Percentiles rank a stretch among this genome's conserved stretches.
These are phyloP conservation scores for Apistogramma diplotaenia DNA, from an alignment of 2,113 vertebrate species.

Conservation along the genomic window DNA sequence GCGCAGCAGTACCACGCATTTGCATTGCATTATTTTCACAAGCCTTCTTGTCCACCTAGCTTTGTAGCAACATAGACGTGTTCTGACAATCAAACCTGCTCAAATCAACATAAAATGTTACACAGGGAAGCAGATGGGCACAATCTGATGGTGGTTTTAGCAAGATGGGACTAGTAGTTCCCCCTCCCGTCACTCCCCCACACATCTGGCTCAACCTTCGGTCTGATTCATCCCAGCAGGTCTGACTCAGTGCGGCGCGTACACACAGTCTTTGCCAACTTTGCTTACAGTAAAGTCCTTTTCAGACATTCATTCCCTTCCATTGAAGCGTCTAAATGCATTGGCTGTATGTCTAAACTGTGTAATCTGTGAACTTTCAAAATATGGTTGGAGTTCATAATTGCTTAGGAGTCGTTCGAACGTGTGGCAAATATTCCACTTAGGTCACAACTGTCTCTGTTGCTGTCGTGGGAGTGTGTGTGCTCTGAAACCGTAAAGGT, in stretches of 20 bases:
- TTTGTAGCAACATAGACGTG: neutral
- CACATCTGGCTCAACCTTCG: conserved; percentile 40
- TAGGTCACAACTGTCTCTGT: neutral
- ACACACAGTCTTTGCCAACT: neutral
- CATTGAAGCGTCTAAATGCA: neutral
- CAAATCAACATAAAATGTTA: neutral
- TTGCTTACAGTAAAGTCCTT: neutral
- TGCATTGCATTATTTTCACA: neutral
- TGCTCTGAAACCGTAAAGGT: neutral
- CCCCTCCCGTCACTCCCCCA: conserved; percentile 15
- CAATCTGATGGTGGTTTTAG: conserved; percentile 6
- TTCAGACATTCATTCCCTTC: neutral
- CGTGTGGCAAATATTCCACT: neutral
- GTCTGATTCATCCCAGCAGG: conserved; percentile 18
- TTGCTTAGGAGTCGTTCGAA: neutral
- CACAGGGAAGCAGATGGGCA: conserved; percentile 13
- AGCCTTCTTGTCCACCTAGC: neutral
- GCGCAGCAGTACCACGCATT: neutral
- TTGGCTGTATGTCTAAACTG: neutral
- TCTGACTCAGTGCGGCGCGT: neutral
- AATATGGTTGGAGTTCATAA: neutral
- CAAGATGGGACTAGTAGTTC: conserved; percentile 43
- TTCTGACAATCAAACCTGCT: neutral
- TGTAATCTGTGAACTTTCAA: neutral
- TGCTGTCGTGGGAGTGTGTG: neutral